Evolutionary conservation across 2,113 vertebrate species (phyloP), one percentile per base, ranked within the genome.

Genomic region (Epinephelus cyanopodus): DNA sequence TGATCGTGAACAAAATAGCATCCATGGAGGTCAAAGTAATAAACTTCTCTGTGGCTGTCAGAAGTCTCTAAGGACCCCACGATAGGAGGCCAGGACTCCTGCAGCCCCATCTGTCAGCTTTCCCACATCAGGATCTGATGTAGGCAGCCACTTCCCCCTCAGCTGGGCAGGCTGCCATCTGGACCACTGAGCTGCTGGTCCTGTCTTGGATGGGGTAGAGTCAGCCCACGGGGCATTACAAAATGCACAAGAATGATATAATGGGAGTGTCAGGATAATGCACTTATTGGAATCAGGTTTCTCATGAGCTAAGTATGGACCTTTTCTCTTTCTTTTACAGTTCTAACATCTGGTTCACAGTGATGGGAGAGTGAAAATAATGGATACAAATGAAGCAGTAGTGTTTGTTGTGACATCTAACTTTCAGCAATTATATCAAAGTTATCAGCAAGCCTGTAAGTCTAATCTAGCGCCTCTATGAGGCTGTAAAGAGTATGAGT

Each of bases 251-350:
- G 33, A 74, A 84, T 86, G 57, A 91, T 77, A 71, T 83, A 69
- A 87, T 86, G 65, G 77, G 78, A 71, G 65, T 79, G 80, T 81
- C 79, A 78, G 58, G 68, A 83, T 87, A 77, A 69, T 74, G 57
- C 47, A 74, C 77, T 90, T 91, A 88, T 87, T 90, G 74, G 81
- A 91, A 81, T 92, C 85, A 86, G 81, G 83, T 92, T 90, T 83
- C 50, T 64, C 78, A 79, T 76, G 82, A 78, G 47, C 56, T 84
- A 33, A 86, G 62, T 52, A 64, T 63, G 21, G 66, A 75, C n/a
- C 42, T 33, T 14, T 57, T 18, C 47, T 74, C 45, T 62, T 62
- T 56, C 37, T 69, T 4, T n/a, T 18, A 50, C 64, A 60, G 27
- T 37, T 81, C 7, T 5, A 23, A 74, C 57, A 64, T 63, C 63